Evolutionary conservation across 2,797 vertebrate genomes (phyloP), one percentile per base, ranked within the genome.

Genomic region (Thunnus albacares): DNA sequence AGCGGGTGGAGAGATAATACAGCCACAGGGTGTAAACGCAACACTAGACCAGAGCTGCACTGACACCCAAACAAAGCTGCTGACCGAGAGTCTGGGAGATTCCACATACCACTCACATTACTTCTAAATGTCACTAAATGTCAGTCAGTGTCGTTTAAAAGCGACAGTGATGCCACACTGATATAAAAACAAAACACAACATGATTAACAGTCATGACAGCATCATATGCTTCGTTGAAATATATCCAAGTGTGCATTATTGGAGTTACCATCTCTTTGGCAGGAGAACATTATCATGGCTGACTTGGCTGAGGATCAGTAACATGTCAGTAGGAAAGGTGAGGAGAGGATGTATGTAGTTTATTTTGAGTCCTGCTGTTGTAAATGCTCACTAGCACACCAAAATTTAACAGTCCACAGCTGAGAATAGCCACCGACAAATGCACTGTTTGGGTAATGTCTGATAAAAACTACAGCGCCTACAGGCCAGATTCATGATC

Each of bases 1-100:
- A 87, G 82, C 81, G 78, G 82, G 82, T 81, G 84, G 83, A 72
- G 84, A 57, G 77, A 81, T 83, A 81, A 85, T 77, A 82, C 80
- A 79, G 83, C 87, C 73, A 72, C 38, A 22, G 84, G 85, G 75
- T 77, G 78, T 53, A 70, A 72, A 82, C 4, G 22, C 76, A 80
- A 84, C 78, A 75, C 64, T 52, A 71, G 53, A 85, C 45, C 74
- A 65, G 74, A 61, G 81, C 70, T 66, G 73, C 5, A 61, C 80
- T 80, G 75, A 85, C 83, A 81, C 81, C 12, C 30, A 82, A 85
- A 82, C 81, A 85, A 79, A 86, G 65, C 75, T 70, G 65, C 68
- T 56, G 79, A 47, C 66, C 66, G 58, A 69, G 78, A 80, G 62
- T 47, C 38, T 53, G 58, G 20, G 53, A 75, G 62, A 78, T 45